Evolutionary conservation across 2,113 vertebrate genomes (phyloP).

Genomic region (Rhagologus leucostigma): DNA sequence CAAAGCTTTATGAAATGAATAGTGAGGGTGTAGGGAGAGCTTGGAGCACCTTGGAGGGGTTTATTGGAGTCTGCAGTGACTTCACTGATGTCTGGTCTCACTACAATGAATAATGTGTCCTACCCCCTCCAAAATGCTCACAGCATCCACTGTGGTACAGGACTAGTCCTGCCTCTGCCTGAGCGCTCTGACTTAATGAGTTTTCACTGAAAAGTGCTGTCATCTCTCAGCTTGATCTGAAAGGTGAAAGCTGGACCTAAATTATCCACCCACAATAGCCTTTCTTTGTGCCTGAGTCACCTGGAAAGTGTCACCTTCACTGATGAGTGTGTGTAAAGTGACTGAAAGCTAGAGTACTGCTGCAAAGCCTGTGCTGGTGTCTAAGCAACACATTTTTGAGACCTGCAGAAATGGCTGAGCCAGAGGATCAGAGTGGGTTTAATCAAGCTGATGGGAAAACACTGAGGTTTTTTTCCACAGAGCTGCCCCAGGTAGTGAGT

Average conservation of each 20-base stretch:
- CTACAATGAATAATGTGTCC: background rate
- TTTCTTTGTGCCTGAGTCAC: slow-evolving; percentile 33
- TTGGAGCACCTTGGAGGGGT: background rate
- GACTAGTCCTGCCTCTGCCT: background rate
- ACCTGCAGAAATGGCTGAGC: background rate
- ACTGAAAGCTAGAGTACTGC: background rate
- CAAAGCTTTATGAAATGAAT: background rate
- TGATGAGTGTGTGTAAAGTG: background rate
- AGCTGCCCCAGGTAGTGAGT: background rate
- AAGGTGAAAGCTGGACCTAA: slow-evolving; percentile 11
- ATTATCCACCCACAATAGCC: background rate
- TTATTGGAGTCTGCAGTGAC: background rate
- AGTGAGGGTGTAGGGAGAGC: background rate
- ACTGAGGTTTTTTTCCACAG: background rate
- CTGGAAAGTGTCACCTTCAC: slow-evolving; percentile 21
- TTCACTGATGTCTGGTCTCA: background rate
- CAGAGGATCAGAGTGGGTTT: background rate
- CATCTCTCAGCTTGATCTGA: background rate
- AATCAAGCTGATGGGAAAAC: background rate
- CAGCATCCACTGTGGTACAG: background rate
- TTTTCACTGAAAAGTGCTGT: slow-evolving; percentile 10
- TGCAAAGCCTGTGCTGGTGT: background rate
- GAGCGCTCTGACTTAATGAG: background rate
- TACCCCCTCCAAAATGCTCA: background rate
- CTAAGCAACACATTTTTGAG: slow-evolving; percentile 19